Evolutionary conservation across 2,797 vertebrate genomes (phyloP).

Genomic region (Spheniscus humboldti): DNA sequence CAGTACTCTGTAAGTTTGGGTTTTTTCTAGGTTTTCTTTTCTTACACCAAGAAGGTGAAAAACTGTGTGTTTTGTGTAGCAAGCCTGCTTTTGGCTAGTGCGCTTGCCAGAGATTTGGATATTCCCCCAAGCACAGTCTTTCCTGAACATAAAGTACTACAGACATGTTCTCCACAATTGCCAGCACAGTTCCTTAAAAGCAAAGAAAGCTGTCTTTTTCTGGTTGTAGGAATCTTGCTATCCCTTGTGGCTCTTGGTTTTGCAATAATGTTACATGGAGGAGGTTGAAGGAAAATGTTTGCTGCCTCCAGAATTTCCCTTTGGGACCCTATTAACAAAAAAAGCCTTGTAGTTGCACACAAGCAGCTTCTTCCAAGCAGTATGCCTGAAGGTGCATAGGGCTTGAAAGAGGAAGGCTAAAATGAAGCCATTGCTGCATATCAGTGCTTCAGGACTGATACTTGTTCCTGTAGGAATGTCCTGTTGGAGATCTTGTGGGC

Average conservation of each 20-base stretch:
- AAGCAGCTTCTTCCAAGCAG: neutral
- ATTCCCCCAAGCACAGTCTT: neutral
- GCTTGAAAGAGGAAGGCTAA: neutral
- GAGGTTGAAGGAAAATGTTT: neutral
- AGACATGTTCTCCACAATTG: neutral
- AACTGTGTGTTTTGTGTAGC: neutral
- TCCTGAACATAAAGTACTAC: neutral
- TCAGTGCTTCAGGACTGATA: neutral
- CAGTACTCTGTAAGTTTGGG: neutral
- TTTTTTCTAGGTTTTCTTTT: neutral
- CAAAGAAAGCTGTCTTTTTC: neutral
- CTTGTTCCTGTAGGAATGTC: neutral
- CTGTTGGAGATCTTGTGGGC: neutral
- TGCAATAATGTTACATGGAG: neutral
- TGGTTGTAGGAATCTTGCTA: neutral
- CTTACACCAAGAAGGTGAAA: neutral
- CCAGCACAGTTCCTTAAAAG: neutral
- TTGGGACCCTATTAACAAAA: neutral
- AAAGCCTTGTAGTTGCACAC: neutral
- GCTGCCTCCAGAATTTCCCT: neutral
- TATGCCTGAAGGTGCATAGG: neutral
- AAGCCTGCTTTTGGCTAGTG: neutral
- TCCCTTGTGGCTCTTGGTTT: neutral
- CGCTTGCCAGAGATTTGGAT: neutral
- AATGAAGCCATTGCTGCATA: neutral